phyloP scores from a whole-genome alignment of 2,888 invertebrate genomes.

The Acrocyrtus sp. region DNA sequence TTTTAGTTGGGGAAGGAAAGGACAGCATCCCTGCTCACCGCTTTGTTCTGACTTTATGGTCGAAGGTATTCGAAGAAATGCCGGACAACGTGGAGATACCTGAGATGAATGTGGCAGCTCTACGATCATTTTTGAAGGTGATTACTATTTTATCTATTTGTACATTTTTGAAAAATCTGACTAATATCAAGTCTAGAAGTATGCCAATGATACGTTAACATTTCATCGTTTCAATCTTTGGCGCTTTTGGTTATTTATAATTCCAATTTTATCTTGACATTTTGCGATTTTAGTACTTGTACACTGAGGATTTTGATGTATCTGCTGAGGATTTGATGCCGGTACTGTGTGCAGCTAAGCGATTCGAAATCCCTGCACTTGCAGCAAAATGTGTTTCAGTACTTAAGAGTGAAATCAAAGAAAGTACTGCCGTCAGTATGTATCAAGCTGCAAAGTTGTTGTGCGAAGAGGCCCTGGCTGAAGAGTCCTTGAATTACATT shows the following conservation, averaged over 20 bases:
- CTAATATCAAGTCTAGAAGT: too few relatives aligned
- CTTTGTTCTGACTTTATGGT: slow-evolving; percentile 54
- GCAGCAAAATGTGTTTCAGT: slow-evolving; percentile 56
- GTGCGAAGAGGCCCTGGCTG: slow-evolving; percentile 54
- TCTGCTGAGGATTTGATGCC: slow-evolving; percentile 59
- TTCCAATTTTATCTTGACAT: neutral
- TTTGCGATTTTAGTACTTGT: slow-evolving; percentile 47
- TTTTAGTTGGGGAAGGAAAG: slow-evolving; percentile 56
- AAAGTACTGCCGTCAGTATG: slow-evolving; percentile 57
- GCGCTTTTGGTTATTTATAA: too few relatives aligned
- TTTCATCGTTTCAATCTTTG: too few relatives aligned
- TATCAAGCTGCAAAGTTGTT: slow-evolving; percentile 57
- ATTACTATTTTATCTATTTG: neutral
- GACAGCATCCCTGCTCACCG: slow-evolving; percentile 56
- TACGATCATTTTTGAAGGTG: slow-evolving; percentile 56
- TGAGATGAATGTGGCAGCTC: slow-evolving; percentile 55
- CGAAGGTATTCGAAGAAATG: slow-evolving; percentile 59
- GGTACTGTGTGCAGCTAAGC: slow-evolving; percentile 57
- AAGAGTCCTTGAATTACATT: slow-evolving; percentile 57
- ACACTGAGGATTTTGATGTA: slow-evolving; percentile 58
- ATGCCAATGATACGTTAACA: neutral
- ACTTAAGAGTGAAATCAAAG: slow-evolving; percentile 57
- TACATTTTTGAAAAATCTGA: neutral
- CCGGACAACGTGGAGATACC: slow-evolving; percentile 59
- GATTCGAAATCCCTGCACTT: slow-evolving; percentile 55